phyloP scores from a whole-genome alignment of 2,888 invertebrate species.

The Caprella mutica region DNA sequence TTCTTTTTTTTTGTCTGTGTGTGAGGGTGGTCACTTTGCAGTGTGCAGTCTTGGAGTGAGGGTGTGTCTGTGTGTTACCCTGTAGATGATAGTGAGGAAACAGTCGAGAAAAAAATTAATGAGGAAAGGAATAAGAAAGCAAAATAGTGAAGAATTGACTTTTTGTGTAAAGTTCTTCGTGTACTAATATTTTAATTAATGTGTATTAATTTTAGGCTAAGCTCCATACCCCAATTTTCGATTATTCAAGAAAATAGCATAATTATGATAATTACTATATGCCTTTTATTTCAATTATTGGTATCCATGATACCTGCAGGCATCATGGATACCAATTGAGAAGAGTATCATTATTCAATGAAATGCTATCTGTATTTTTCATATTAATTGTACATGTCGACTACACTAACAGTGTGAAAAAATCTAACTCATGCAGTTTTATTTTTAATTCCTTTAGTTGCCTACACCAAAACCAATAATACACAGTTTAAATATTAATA shows the following conservation, averaged over 20 bases:
- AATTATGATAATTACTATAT: background rate
- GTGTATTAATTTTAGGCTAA: background rate
- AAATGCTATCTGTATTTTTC: background rate
- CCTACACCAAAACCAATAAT: background rate
- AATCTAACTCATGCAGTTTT: background rate
- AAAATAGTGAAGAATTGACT: no score
- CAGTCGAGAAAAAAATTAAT: background rate
- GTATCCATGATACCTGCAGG: no score
- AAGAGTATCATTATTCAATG: background rate
- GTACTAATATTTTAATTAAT: no score
- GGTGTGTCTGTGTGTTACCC: background rate
- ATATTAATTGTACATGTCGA: background rate
- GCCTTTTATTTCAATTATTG: background rate
- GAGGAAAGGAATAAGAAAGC: no score
- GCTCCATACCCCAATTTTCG: background rate
- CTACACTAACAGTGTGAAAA: background rate
- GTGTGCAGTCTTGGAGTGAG: background rate
- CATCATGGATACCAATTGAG: no score
- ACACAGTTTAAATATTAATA: background rate
- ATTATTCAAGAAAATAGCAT: background rate
- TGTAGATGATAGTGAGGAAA: background rate
- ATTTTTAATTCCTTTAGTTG: background rate
- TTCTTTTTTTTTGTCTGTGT: no score
- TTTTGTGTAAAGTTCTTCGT: no score
- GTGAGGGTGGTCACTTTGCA: no score